Evolutionary conservation across 2,113 vertebrate genomes (phyloP).

Genomic region (Hemiscyllium ocellatum): DNA sequence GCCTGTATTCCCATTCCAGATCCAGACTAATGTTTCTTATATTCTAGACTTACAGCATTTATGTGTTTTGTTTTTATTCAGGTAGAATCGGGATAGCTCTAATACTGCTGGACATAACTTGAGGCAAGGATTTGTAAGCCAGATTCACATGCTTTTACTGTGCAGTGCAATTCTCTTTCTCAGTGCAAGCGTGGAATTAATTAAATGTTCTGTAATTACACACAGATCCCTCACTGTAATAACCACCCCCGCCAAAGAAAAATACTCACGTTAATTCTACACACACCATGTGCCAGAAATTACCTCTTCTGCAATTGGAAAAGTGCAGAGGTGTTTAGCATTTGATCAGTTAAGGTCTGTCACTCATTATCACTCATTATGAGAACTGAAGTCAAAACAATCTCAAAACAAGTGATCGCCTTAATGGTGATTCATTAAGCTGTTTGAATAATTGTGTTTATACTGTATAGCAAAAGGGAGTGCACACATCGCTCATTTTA

Average conservation of each 20-base stretch:
- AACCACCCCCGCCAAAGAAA: neutral
- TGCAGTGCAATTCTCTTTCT: neutral
- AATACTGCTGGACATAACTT: neutral
- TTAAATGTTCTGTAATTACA: conserved; percentile 7
- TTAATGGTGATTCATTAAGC: neutral
- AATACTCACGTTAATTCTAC: neutral
- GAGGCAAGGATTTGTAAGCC: neutral
- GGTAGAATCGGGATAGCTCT: neutral
- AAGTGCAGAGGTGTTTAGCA: neutral
- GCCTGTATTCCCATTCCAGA: neutral
- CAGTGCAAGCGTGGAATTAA: neutral
- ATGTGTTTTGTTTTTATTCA: neutral
- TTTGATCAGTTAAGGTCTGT: neutral
- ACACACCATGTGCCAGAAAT: neutral
- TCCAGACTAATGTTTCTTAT: too few species aligned
- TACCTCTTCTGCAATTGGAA: neutral
- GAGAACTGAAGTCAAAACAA: conserved; percentile 20
- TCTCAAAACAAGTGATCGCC: neutral
- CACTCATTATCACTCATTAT: conserved; percentile 16
- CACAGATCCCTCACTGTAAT: neutral
- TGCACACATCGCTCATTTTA: neutral
- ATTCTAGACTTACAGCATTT: neutral
- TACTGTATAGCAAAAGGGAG: neutral
- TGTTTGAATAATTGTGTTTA: neutral
- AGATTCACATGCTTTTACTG: neutral